Base-by-base conservation (phyloP, 2,113 vertebrate species). In the Colinus virginianus region DNA sequence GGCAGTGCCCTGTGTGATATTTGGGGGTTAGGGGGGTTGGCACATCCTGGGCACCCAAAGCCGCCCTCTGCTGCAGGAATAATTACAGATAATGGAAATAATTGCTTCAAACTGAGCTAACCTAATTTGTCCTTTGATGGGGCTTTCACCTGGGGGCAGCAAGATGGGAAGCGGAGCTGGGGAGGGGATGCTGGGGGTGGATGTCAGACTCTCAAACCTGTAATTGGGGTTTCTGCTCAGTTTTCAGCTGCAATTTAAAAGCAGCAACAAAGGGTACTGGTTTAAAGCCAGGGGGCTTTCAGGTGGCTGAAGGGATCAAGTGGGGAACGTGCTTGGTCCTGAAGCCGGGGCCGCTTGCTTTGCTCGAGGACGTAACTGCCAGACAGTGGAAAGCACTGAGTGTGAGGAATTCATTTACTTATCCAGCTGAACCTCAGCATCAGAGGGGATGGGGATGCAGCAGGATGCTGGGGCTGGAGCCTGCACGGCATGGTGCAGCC, bases 291-390 rank as follows among this genome's bases (percentile, higher is more conserved):
- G 53, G 43, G 38, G 67, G 32, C 25, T 79, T 58, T 55, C 28
- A 23, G 55, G n/a, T 55, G 34, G 17, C 26, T 81, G 61, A 48
- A n/a, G 45, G 75, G 67, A 20, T 45, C 1, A 2, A 18, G 13
- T 49, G 56, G 32, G 32, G 64, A 38, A 23, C 9, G 6, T 6
- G 13, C 36, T 40, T 26, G 15, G 61, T 10, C 36, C 25, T 23
- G 13, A 62, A 62, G 23, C 22, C 1, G 46, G 71, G 36, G 42
- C 30, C 58, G 59, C 21, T 38, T 11, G 45, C 58, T 34, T 42
- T 53, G 1, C 36, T 43, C 0, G 3, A 46, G 68, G 34, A 15
- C 22, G 51, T 28, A 23, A 8, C 2, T 0, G 0, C 9, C 20
- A 19, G 2, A 55, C 59, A 72, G 43, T 5, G 16, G 49, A 64